phyloP scores from a whole-genome alignment of 2,888 invertebrate species.

The Tetragonisca angustula region DNA sequence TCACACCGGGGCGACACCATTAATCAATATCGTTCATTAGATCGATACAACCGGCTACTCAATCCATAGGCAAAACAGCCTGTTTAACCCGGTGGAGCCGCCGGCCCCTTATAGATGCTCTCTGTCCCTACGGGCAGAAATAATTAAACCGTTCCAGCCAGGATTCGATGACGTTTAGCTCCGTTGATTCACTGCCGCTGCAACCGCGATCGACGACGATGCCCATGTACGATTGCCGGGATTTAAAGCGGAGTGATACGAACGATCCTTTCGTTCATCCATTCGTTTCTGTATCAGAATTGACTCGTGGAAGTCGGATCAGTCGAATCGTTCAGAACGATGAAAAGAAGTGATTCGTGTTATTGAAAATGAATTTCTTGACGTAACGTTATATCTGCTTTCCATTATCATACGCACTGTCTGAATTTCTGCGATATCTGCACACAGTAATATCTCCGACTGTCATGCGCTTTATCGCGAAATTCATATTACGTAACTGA shows the following conservation, averaged over 20 bases:
- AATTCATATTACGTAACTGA: too few relatives aligned
- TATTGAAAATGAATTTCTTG: too few relatives aligned
- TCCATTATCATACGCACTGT: too few relatives aligned
- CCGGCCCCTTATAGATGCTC: constrained; percentile 29
- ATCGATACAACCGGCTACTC: constrained; percentile 46
- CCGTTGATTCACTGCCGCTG: constrained; percentile 4
- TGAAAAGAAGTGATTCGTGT: too few relatives aligned
- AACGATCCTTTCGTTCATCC: neutral
- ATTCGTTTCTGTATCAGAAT: neutral
- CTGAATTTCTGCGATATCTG: too few relatives aligned
- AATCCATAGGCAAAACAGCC: constrained; percentile 22
- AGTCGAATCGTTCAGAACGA: too few relatives aligned
- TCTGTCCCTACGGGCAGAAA: constrained; percentile 31
- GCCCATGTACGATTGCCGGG: neutral
- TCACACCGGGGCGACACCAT: constrained; percentile 51
- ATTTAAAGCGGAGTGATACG: neutral
- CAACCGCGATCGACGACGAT: neutral
- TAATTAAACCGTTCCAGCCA: constrained; percentile 41
- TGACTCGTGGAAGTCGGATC: too few relatives aligned
- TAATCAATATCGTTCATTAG: constrained; percentile 70
- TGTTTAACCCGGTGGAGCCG: constrained; percentile 10
- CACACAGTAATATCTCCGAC: too few relatives aligned
- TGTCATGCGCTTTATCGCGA: too few relatives aligned
- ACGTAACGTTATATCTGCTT: too few relatives aligned
- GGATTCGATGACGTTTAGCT: constrained; percentile 28